A percentile compares a stretch with the other conserved stretches of the same genome.
phyloP scores from a whole-genome alignment of 2,888 invertebrate genomes.

The Rapana venosa region DNA sequence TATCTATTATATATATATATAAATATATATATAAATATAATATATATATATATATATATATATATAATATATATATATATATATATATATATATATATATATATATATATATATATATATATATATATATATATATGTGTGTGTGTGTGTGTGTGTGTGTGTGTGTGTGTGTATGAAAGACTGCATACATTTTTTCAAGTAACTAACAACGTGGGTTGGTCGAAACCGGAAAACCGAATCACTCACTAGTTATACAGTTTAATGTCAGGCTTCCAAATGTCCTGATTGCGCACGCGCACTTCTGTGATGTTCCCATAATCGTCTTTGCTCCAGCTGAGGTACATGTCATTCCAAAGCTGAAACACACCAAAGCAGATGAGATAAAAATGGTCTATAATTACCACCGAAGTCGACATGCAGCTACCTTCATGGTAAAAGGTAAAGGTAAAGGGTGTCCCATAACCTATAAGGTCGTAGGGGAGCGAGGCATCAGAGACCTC shows the following conservation, averaged over 20 bases:
- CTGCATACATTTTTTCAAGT: background rate
- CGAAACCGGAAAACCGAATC: background rate
- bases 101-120: background rate
- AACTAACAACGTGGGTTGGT: background rate
- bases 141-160: background rate
- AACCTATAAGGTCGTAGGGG: no score
- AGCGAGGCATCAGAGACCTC: no score
- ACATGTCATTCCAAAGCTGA: slow-evolving; percentile 70
- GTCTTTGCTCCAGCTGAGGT: slow-evolving; percentile 66
- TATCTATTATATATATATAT: background rate
- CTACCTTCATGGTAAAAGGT: no score
- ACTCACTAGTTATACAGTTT: slow-evolving; percentile 74
- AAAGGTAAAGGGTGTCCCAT: no score
- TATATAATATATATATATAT: background rate
- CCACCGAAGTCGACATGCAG: no score
- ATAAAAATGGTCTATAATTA: background rate
- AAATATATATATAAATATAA: background rate
- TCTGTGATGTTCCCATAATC: slow-evolving; percentile 68
- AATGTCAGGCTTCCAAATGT: slow-evolving; percentile 72
- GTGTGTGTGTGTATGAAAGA: background rate
- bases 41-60: background rate
- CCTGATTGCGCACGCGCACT: slow-evolving; percentile 66
- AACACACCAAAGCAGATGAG: background rate
- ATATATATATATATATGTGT: background rate
- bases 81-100: background rate